Evolutionary conservation across 2,888 invertebrate genomes (phyloP).

Genomic region (Nowickia ferox): DNA sequence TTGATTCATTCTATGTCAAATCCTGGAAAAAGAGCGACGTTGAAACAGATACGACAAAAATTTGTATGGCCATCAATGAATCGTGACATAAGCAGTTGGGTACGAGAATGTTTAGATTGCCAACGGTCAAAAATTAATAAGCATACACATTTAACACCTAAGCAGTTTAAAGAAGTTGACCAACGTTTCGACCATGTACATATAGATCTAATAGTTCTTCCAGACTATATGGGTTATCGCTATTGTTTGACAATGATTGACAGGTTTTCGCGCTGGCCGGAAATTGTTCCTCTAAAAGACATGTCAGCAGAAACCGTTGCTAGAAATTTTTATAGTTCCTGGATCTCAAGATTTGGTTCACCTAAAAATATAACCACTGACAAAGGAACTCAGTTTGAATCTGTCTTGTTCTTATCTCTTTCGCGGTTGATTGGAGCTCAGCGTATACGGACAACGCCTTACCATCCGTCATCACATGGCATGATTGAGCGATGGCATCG

Average conservation of each 20-base stretch:
- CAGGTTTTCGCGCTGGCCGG: constrained; percentile 36
- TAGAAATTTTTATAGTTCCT: neutral
- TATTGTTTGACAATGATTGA: constrained; percentile 26
- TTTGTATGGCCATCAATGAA: constrained; percentile 67
- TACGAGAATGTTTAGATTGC: constrained; percentile 20
- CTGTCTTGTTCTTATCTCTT: neutral
- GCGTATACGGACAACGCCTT: no score
- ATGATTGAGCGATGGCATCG: no score
- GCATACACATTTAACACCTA: neutral
- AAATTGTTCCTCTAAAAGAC: constrained; percentile 29
- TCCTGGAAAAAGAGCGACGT: constrained; percentile 22
- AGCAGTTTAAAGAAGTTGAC: neutral
- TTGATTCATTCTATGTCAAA: constrained; percentile 22
- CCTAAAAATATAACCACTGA: neutral
- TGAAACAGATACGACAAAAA: constrained; percentile 63
- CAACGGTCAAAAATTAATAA: constrained; percentile 13
- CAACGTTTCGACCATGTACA: constrained; percentile 13
- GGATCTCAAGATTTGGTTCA: constrained; percentile 7
- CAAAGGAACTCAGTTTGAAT: neutral
- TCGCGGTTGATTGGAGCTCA: no score
- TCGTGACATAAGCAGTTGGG: constrained; percentile 34
- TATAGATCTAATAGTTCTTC: neutral
- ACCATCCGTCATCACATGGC: no score
- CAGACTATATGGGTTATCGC: constrained; percentile 12
- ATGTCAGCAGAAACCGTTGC: constrained; percentile 13